Evolutionary conservation across 2,888 invertebrate genomes (phyloP).

Genomic region (Cecidostiba fungosa): DNA sequence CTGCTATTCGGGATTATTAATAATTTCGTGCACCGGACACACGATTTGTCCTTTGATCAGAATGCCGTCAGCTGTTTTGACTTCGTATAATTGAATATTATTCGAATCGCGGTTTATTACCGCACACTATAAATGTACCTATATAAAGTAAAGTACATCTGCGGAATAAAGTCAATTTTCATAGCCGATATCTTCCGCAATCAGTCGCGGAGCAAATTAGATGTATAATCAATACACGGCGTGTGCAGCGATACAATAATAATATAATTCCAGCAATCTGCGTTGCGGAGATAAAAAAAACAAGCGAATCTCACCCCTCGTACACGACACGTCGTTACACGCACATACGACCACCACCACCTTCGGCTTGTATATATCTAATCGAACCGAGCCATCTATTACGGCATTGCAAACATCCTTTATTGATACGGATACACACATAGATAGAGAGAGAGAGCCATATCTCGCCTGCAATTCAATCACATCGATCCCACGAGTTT

Average conservation of each 20-base stretch:
- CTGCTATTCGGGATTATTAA: not conserved
- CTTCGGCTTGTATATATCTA: not conserved
- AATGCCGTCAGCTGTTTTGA: too few relatives aligned
- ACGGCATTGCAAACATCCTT: conserved; percentile 9
- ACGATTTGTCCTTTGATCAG: too few relatives aligned
- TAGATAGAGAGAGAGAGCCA: not conserved
- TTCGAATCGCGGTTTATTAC: not conserved
- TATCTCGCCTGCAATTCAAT: not conserved
- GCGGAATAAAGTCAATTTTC: not conserved
- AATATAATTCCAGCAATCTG: not conserved
- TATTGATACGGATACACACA: not conserved
- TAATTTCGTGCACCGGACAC: not conserved
- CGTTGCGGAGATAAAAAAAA: not conserved
- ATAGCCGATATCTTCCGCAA: not conserved
- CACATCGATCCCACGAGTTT: not conserved
- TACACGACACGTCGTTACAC: not conserved
- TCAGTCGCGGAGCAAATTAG: not conserved
- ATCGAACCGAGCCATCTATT: conserved; percentile 1
- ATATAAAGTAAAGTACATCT: too few relatives aligned
- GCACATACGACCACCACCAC: not conserved
- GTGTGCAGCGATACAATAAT: not conserved
- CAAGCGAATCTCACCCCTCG: not conserved
- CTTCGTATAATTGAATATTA: not conserved
- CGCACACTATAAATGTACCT: too few relatives aligned
- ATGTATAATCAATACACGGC: not conserved